Base-by-base conservation (phyloP, 2,888 invertebrate species). In the Phasia obesa region DNA sequence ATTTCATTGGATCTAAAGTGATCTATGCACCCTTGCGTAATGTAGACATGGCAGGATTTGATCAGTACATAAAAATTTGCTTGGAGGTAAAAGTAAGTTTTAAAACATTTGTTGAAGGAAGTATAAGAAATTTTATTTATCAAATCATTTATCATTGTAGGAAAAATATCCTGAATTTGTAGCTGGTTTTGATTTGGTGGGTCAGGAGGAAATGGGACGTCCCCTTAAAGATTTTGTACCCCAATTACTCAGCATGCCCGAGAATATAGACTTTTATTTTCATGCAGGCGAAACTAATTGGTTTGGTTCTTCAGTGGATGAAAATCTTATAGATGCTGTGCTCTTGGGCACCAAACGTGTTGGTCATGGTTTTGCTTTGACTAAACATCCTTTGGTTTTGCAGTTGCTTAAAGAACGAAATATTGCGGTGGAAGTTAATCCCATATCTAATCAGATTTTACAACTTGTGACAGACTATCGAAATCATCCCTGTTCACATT, bases 231-330 rank as follows among this genome's bases (percentile, higher is more conserved):
- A 94, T 17, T 95, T 94, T 81, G 92, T 93, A 0, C 92, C 94
- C 0, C 91, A 93, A 82, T 88, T 96, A 42, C 85, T 92, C 25
- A 87, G 90, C 4, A 88, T 93, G 2, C 92, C 92, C 0, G 90
- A 92, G 0, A 85, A 88, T 25, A 91, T 96, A 0, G 92, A 94
- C 62, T 95, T 94, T 87, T 96, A 94, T 88, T 96, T 96, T 87
- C 96, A 97, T 88, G 96, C 96, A 0, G 97, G 96, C 0, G 97
- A 97, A 91, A 96, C 96, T 0, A 94, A 95, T 88, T 95, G 96
- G 95, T 93, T 92, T 87, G 95, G 94, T 19, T 92, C 92, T 17
- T 85, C 90, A 0, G 93, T 94, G 0, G 96, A 97, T 88, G 93
- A 94, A 76, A 96, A 97, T 89, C 90, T 97, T 4, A 90, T 96